Conservation (phyloP, 2,888 invertebrate genomes). For the Agonopterix alstromeriana region DNA sequence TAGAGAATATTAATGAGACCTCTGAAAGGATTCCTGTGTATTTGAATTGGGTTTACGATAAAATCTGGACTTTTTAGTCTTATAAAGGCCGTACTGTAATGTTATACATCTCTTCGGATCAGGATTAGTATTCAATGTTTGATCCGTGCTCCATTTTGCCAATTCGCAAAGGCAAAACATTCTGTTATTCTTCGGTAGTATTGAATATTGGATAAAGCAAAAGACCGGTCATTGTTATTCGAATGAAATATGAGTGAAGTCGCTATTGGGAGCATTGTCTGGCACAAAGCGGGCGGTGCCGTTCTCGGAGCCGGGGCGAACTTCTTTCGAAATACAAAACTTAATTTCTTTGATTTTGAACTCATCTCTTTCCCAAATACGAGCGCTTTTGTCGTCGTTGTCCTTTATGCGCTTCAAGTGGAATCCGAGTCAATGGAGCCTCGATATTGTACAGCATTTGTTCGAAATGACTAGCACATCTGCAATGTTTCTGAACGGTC, state of each 20-base stretch:
- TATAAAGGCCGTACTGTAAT: neutral
- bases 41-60: slow-evolving; percentile 23
- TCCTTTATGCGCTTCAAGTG: slow-evolving; percentile 52
- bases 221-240: slow-evolving; percentile 54
- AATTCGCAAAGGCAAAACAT: slow-evolving; percentile 17
- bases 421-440: slow-evolving; percentile 50
- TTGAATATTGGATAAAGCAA: slow-evolving; percentile 52
- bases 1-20: slow-evolving; percentile 51
- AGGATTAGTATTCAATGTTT: slow-evolving; percentile 3
- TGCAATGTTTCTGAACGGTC: slow-evolving; percentile 34
- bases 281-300: slow-evolving; percentile 43
- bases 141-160: slow-evolving; percentile 1
- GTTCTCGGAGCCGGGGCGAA: slow-evolving; percentile 24
- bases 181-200: slow-evolving; percentile 37
- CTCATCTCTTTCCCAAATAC: slow-evolving; percentile 42
- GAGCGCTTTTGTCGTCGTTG: slow-evolving; percentile 48
- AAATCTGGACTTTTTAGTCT: neutral
- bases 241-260: slow-evolving; percentile 61
- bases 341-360: slow-evolving; percentile 61
- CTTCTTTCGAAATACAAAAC: slow-evolving; percentile 54
- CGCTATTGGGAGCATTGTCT: slow-evolving; percentile 51
- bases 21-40: slow-evolving; percentile 40
- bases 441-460: slow-evolving; percentile 57
- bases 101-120: neutral
- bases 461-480: slow-evolving; percentile 54